Evolutionary conservation across 1,140 invertebrate species (phyloP), one percentile per base, ranked within the genome.

Genomic region (Euschistus heros): DNA sequence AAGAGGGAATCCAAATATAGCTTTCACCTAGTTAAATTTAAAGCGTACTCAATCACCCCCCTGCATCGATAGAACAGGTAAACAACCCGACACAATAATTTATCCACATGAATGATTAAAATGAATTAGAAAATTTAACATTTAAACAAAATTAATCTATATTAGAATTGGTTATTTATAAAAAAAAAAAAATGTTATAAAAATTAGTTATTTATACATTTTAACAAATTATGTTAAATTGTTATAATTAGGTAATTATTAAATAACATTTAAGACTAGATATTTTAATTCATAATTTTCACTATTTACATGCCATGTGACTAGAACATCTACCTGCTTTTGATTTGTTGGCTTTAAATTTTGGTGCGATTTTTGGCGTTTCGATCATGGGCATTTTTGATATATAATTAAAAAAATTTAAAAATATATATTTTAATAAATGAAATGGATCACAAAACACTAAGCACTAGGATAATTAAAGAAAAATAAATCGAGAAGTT

Each of bases 281-380:
- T 10, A 37, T 37, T 37, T 37, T 10, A 37, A 6, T 37, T 10
- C 13, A 37, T 37, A 10, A 37, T 37, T 47, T 61, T 44, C 37
- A 59, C 37, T 65, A 62, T 67, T 24, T 17, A 26, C 54, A 57
- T 57, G 54, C 54, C 54, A 57, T 57, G 54, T 57, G 54, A 57
- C 54, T 57, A 26, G n/a, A 52, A 26, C 14, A 52, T 20, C n/a
- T 68, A 70, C 69, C 69, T 70, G 69, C 63, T 70, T 70, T 70
- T 33, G 63, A 63, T 20, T 30, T 67, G 60, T 70, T 64, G 15
- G 69, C 69, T 67, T 68, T 68, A 62, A 70, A 70, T 60, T 70
- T 66, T 44, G 69, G 69, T 18, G 22, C 60, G 13, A 70, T 60
- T 27, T 33, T 65, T 15, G 67, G 67, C 17, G 67, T 55, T 18